Evolutionary conservation across 2,888 invertebrate species (phyloP).

Genomic region (Plagodis pulveraria): DNA sequence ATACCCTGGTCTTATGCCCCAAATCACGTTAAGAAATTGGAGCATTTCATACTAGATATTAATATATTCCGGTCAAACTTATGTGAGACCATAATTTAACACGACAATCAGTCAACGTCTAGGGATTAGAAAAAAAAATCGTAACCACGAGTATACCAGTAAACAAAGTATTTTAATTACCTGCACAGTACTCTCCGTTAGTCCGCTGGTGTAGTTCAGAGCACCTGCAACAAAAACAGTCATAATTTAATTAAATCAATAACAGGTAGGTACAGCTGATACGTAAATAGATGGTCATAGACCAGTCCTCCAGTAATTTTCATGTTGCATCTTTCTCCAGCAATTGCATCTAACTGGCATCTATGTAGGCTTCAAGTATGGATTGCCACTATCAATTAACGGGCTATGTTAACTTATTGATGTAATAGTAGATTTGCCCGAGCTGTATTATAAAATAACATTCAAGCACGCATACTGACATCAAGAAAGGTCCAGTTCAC

Average conservation of each 20-base stretch:
- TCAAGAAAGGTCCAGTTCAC: conserved; percentile 55
- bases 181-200: conserved; percentile 52
- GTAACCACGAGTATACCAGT: neutral
- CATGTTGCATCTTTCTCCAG: conserved; percentile 22
- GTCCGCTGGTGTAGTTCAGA: conserved; percentile 41
- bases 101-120: neutral
- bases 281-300: conserved; percentile 13
- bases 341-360: conserved; percentile 23
- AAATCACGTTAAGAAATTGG: conserved; percentile 6
- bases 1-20: conserved; percentile 31
- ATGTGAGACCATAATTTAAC: too few relatives aligned
- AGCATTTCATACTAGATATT: neutral
- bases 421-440: conserved; percentile 59
- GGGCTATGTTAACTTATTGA: conserved; percentile 50
- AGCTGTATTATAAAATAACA: conserved; percentile 50
- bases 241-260: conserved; percentile 43
- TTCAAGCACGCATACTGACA: conserved; percentile 61
- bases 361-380: conserved; percentile 45
- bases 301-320: conserved; percentile 8
- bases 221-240: conserved; percentile 60
- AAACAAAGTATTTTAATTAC: conserved; percentile 55
- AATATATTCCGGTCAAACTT: too few relatives aligned
- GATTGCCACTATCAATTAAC: conserved; percentile 59
- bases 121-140: too few relatives aligned
- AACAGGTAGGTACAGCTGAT: conserved; percentile 11